Evolutionary conservation across 2,797 vertebrate genomes (phyloP), one percentile per base, ranked within the genome.

Genomic region (Scomberomorus guttatus): DNA sequence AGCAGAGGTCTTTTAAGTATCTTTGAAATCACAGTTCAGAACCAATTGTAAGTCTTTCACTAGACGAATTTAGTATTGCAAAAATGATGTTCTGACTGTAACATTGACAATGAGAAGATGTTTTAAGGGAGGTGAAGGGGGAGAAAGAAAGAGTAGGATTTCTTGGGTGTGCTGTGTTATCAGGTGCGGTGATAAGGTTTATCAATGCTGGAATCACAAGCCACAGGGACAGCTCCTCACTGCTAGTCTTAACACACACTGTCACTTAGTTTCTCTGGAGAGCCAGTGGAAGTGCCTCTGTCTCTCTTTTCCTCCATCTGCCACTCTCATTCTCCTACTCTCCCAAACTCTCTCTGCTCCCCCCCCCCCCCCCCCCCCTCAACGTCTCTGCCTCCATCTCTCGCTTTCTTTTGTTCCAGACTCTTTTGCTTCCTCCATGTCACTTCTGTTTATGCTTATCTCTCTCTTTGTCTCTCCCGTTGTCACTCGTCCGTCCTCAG

Each of bases 361-460:
- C 18, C 10, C 46, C 18, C 13, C 7, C 29, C 18, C 44, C 15
- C 25, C 51, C 10, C 5, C 76, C 37, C 52, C 48, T 55, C 37
- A 18, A 51, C 34, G 48, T 61, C 58, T 72, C 61, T 42, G 34
- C 82, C 55, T 84, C 81, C 69, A 44, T 85, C 84, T 83, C 80
- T 77, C 2, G 0, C 60, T 79, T 79, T 60, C 70, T 80, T 80
- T 87, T 75, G 52, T 87, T 75, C 62, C 15, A 39, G 63, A 68
- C 77, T 82, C 48, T 76, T 64, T 77, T 37, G 78, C 84, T 87
- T 88, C 87, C 71, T 70, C 57, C 3, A 3, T 86, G 89, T 92
- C 90, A 87, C 80, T 83, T 90, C 73, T 86, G 79, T 90, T 90
- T 86, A 91, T 80, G 78, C 84, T 84, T 77, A 37, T 84, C 71